Evolutionary conservation across 2,888 invertebrate species (phyloP).

Genomic region (Halocaridina rubra): DNA sequence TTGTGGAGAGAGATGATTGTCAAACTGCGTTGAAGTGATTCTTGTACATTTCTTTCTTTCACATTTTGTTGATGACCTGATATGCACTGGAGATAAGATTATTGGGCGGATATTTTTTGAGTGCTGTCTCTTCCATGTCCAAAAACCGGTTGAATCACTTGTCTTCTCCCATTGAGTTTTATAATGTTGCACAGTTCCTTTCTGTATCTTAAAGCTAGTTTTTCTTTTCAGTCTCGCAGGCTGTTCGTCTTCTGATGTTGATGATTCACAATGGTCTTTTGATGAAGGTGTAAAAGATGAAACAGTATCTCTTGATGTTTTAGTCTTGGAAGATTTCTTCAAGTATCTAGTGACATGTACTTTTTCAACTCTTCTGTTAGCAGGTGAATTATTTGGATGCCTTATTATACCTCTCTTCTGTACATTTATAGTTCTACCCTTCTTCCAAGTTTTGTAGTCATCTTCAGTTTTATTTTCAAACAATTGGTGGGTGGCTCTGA

Average conservation of each 20-base stretch:
- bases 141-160: conserved; percentile 11
- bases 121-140: conserved; percentile 42
- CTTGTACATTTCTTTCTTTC: neutral
- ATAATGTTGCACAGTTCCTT: conserved; percentile 26
- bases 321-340: neutral
- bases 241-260: neutral
- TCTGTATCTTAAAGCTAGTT: conserved; percentile 35
- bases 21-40: neutral
- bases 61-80: neutral
- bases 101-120: neutral
- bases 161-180: conserved; percentile 29
- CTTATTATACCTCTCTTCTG: neutral
- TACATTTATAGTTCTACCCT: neutral
- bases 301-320: neutral
- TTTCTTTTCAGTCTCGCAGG: conserved; percentile 7
- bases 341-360: neutral
- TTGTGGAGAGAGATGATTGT: neutral
- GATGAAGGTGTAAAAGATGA: neutral
- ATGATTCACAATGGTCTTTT: neutral
- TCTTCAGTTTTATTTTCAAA: conserved; percentile 17
- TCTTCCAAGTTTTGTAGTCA: conserved; percentile 32
- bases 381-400: neutral
- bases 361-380: neutral
- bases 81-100: neutral
- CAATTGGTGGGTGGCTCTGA: conserved; percentile 6